phyloP scores from a whole-genome alignment of 2,797 vertebrate genomes.

The Poeciliopsis paucimaculata region DNA sequence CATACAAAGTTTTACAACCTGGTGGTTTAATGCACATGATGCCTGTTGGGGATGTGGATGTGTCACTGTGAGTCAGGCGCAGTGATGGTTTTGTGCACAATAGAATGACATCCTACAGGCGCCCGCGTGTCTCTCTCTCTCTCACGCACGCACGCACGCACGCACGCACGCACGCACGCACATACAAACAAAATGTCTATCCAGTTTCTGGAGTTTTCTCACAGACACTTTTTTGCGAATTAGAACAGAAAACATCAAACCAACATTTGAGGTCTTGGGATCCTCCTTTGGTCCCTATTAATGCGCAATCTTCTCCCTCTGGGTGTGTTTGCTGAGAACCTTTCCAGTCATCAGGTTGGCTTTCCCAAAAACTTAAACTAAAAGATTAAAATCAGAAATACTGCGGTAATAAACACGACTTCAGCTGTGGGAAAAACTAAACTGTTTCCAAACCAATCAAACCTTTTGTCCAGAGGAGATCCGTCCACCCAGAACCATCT shows the following conservation, averaged over 20 bases:
- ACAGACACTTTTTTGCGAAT: background rate
- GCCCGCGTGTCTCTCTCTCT: too few relatives aligned
- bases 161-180: too few relatives aligned
- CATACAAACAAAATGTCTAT: background rate
- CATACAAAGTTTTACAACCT: background rate
- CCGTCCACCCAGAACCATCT: conserved; percentile 61
- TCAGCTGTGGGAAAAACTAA: too few relatives aligned
- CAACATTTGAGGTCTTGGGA: background rate
- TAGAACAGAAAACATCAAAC: conserved; percentile 37
- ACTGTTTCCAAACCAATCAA: background rate
- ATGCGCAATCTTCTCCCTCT: conserved; percentile 43
- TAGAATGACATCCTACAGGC: too few relatives aligned
- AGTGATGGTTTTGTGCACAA: too few relatives aligned
- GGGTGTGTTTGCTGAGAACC: accelerated
- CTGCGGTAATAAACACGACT: background rate
- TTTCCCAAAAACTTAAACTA: background rate
- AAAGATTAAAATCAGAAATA: background rate
- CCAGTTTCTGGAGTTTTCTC: conserved; percentile 17
- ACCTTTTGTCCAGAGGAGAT: conserved; percentile 8
- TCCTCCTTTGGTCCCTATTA: background rate
- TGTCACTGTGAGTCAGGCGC: too few relatives aligned
- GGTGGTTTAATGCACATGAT: too few relatives aligned
- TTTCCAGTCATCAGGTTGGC: accelerated
- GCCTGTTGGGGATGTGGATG: too few relatives aligned
- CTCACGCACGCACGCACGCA: too few relatives aligned